Conservation (phyloP, 2,113 vertebrate species). For the Taurulus bubalis region DNA sequence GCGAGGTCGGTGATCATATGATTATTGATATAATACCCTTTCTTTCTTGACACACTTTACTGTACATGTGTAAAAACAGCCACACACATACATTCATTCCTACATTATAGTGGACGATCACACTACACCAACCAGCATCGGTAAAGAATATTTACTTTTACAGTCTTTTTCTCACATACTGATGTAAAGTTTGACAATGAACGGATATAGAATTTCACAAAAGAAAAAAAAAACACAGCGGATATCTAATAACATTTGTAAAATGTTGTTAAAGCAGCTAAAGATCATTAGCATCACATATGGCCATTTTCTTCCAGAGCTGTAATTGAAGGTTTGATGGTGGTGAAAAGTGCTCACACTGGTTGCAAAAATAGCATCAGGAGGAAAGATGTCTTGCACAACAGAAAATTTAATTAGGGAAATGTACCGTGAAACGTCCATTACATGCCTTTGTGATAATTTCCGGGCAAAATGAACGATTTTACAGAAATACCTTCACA, state of each 20-base stretch:
- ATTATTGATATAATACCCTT: constrained; percentile 40
- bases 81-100: background rate
- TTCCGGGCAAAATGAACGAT: constrained; percentile 9
- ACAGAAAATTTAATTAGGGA: constrained; percentile 57
- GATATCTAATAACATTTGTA: constrained; percentile 21
- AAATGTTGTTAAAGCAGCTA: background rate
- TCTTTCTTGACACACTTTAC: background rate
- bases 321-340: constrained; percentile 29
- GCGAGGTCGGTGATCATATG: constrained; percentile 26
- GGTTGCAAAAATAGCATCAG: constrained; percentile 37
- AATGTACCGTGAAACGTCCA: constrained; percentile 45
- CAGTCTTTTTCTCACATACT: background rate
- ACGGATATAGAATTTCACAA: background rate
- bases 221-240: background rate
- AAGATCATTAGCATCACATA: background rate
- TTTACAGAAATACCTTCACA: constrained; percentile 21
- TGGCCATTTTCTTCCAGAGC: background rate
- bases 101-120: background rate
- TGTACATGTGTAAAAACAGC: background rate
- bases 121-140: background rate
- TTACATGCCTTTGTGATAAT: constrained; percentile 50
- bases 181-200: background rate
- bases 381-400: constrained; percentile 23
- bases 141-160: too few relatives aligned
- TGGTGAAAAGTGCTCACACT: background rate